Evolutionary conservation across 2,797 vertebrate species (phyloP).

Genomic region (Pristis pectinata): DNA sequence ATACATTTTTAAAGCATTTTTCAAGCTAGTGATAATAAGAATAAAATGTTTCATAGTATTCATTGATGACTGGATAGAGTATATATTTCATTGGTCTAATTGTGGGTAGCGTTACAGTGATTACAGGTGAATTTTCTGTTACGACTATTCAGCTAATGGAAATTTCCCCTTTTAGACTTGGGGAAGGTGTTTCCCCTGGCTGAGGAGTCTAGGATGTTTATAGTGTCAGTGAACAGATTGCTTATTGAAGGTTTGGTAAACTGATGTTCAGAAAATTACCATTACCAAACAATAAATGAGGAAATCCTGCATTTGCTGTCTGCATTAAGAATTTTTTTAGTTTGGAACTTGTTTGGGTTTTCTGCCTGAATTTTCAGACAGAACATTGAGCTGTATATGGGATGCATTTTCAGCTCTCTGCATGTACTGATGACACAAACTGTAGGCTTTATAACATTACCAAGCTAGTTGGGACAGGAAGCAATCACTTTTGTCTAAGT

Average conservation of each 20-base stretch:
- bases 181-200: no score
- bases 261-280: background rate
- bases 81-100: no score
- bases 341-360: background rate
- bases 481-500: background rate
- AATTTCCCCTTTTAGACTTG: no score
- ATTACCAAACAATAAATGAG: background rate
- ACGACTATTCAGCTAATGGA: no score
- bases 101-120: no score
- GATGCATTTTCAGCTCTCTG: background rate
- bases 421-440: background rate
- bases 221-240: background rate
- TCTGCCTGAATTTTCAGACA: background rate
- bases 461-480: background rate
- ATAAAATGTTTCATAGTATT: no score
- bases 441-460: background rate
- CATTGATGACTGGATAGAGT: no score
- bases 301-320: background rate
- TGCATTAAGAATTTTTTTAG: background rate
- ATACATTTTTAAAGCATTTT: no score
- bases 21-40: no score
- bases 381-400: background rate
- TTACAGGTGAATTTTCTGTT: no score
- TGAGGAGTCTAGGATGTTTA: background rate
- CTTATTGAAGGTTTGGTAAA: background rate